Conservation (phyloP, 2,888 invertebrate species). For the Drosophila multiciliata region DNA sequence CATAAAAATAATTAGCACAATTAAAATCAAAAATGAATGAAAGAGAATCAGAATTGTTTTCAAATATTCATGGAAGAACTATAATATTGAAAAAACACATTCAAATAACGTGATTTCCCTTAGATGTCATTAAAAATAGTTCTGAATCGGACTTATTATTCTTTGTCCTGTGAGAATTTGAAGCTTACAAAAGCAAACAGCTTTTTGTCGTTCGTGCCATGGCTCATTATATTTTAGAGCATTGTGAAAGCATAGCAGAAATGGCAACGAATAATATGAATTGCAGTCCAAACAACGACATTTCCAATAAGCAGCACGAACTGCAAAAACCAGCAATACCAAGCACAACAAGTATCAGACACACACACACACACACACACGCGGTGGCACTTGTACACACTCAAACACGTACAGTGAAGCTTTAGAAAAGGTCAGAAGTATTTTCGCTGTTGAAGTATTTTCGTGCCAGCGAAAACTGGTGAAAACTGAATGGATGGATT, state of each 20-base stretch:
- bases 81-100: neutral
- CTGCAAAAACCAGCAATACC: constrained; percentile 16
- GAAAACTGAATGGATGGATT: constrained; percentile 72
- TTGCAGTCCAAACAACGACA: constrained; percentile 43
- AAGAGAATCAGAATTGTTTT: neutral
- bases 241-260: constrained; percentile 37
- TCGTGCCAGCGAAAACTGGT: no score
- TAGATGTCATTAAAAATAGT: neutral
- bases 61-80: neutral
- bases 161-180: neutral
- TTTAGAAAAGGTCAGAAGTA: constrained; percentile 56
- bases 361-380: constrained; percentile 18
- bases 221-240: constrained; percentile 15
- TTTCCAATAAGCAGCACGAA: constrained; percentile 41
- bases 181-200: constrained; percentile 17
- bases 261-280: constrained; percentile 24
- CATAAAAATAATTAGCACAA: neutral
- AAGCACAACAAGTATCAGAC: constrained; percentile 35
- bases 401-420: constrained; percentile 30
- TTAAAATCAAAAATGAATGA: neutral
- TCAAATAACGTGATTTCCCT: neutral
- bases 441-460: constrained; percentile 22
- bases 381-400: constrained; percentile 6
- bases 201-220: constrained; percentile 20
- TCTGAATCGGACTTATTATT: neutral